A percentile compares a stretch with the other conserved stretches of the same genome.
phyloP scores from a whole-genome alignment of 2,797 vertebrate species.

The Liasis olivaceus region DNA sequence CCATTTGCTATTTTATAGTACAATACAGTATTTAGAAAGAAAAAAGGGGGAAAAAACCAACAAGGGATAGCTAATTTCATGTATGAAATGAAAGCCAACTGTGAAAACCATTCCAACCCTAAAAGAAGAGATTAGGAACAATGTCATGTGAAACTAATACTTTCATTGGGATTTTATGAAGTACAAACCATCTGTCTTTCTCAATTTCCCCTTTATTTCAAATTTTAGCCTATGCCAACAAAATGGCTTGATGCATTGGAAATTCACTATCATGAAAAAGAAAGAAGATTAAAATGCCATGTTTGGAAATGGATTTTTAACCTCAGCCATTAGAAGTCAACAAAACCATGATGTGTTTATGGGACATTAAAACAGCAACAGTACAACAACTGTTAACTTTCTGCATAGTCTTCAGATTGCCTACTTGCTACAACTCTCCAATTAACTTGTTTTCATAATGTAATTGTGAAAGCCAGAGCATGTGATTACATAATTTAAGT shows the following conservation, averaged over 20 bases:
- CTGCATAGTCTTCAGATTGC: background rate
- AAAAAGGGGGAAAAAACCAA: background rate
- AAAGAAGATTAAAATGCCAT: background rate
- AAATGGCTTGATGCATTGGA: background rate
- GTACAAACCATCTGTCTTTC: constrained; percentile 1
- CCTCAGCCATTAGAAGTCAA: background rate
- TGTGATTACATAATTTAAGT: background rate
- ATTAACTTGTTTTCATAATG: background rate
- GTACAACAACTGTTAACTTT: background rate
- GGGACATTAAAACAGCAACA: background rate
- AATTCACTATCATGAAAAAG: background rate
- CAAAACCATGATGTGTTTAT: background rate
- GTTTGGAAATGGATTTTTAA: background rate
- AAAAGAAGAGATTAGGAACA: constrained; percentile 13
- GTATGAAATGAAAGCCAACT: background rate
- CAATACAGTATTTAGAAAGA: background rate
- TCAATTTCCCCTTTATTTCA: background rate
- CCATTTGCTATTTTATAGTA: background rate
- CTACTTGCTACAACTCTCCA: background rate
- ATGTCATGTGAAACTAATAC: background rate
- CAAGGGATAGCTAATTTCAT: background rate
- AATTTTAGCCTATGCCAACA: constrained; percentile 1
- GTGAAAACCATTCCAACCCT: background rate
- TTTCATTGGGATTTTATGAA: constrained; percentile 34
- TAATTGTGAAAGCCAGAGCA: background rate